These are phyloP conservation scores for Scylla paramamosain DNA, from an alignment of 1,140 invertebrate genomes.

Conservation along the genomic window DNA sequence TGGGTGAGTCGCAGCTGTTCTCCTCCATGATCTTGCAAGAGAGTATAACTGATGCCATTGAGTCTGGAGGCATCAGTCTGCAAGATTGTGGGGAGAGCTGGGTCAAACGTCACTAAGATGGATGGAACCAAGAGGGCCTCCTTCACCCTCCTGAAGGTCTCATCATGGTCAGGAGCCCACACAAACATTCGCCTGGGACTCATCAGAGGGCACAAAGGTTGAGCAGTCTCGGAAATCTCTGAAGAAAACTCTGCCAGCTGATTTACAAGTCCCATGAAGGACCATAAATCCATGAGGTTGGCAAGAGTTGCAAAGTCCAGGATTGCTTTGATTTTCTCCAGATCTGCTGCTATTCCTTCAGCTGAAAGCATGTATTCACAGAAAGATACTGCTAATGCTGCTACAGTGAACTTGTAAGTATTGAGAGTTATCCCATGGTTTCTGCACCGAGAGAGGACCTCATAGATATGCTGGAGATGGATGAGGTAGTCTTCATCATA, in stretches of 20 bases:
- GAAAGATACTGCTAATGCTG: neutral
- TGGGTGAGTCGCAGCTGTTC: neutral
- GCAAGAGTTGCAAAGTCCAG: neutral
- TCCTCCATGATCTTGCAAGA: conserved; percentile 34
- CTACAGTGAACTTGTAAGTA: neutral
- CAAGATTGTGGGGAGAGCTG: conserved; percentile 1
- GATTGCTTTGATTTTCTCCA: neutral
- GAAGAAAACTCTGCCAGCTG: conserved; percentile 41
- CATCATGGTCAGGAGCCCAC: too few species aligned
- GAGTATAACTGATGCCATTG: neutral
- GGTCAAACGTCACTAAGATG: neutral
- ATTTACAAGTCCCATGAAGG: conserved; percentile 34
- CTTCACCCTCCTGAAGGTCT: neutral
- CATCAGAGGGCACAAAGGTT: conserved; percentile 16
- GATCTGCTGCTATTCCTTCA: neutral
- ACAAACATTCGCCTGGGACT: neutral
- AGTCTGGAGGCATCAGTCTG: neutral
- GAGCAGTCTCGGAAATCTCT: neutral
- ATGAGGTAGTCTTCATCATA: too few species aligned
- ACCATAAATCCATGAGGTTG: neutral
- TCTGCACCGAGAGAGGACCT: neutral
- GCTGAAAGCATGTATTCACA: neutral
- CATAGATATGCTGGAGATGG: too few species aligned
- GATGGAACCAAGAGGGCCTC: conserved; percentile 22
- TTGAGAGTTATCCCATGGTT: neutral